phyloP scores from a whole-genome alignment of 2,888 invertebrate species.

The Drosophila formosana region DNA sequence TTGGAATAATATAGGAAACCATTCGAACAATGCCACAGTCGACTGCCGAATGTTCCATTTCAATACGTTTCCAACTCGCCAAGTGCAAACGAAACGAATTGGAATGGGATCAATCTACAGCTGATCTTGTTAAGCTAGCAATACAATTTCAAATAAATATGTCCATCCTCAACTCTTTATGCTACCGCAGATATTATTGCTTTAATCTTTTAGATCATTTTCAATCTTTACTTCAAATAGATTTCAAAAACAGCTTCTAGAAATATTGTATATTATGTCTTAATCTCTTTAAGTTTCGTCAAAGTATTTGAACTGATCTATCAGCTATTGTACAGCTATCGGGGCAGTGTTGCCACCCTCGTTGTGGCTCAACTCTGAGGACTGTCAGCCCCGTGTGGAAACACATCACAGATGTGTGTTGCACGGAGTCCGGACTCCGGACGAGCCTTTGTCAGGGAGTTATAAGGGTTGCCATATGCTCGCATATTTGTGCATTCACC shows the following conservation, averaged over 20 bases:
- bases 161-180: not conserved
- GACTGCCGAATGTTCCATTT: conserved; percentile 30
- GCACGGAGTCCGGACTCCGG: conserved; percentile 8
- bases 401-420: conserved; percentile 7
- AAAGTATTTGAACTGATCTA: not conserved
- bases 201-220: not conserved
- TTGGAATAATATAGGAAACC: conserved; percentile 36
- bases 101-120: not conserved
- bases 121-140: no score
- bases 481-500: conserved; percentile 62
- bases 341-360: conserved; percentile 19
- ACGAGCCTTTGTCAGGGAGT: conserved; percentile 54
- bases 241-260: no score
- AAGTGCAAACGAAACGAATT: not conserved
- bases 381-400: not conserved
- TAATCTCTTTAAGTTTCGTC: conserved; percentile 1
- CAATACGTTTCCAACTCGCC: conserved; percentile 29
- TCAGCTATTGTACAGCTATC: not conserved
- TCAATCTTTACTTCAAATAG: no score
- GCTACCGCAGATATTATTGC: not conserved
- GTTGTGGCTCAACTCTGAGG: conserved; percentile 1
- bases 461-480: conserved; percentile 79
- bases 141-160: no score
- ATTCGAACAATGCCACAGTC: conserved; percentile 38
- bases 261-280: not conserved